Conservation (phyloP, 2,113 vertebrate species). For the Ellobius talpinus region DNA sequence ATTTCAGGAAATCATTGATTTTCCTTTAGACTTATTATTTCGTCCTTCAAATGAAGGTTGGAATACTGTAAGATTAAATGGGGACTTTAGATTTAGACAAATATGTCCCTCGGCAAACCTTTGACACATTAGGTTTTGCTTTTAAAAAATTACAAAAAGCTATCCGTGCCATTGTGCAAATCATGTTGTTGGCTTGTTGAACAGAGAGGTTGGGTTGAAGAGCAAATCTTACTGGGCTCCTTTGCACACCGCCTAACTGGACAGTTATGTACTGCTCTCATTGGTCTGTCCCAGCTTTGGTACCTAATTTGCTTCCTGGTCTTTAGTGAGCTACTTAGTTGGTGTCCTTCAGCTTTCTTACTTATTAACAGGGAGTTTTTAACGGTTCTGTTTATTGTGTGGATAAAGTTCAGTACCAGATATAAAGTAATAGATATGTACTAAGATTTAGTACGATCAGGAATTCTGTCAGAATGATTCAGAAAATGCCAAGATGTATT, state of each 20-base stretch:
- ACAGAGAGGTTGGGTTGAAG: background rate
- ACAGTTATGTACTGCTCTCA: accelerated
- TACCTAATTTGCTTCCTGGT: background rate
- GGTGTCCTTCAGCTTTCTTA: background rate
- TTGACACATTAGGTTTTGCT: background rate
- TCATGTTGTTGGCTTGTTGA: background rate
- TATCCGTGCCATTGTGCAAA: background rate
- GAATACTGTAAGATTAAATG: background rate
- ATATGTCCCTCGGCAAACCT: background rate
- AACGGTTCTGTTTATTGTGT: background rate
- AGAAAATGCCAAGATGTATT: background rate
- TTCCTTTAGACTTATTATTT: background rate
- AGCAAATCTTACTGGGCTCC: background rate
- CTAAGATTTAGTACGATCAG: background rate
- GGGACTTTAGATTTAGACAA: background rate
- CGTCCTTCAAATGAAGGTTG: background rate
- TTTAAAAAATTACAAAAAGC: conserved; percentile 9
- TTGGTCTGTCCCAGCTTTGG: background rate
- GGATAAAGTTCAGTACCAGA: background rate
- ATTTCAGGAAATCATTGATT: background rate
- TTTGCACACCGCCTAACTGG: background rate
- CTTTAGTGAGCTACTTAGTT: background rate
- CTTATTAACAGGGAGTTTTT: background rate
- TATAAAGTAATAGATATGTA: background rate
- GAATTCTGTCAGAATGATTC: background rate